Percentiles rank a stretch among this genome's conserved stretches.
phyloP scores from a whole-genome alignment of 2,888 invertebrate genomes.

The Atherix ibis region DNA sequence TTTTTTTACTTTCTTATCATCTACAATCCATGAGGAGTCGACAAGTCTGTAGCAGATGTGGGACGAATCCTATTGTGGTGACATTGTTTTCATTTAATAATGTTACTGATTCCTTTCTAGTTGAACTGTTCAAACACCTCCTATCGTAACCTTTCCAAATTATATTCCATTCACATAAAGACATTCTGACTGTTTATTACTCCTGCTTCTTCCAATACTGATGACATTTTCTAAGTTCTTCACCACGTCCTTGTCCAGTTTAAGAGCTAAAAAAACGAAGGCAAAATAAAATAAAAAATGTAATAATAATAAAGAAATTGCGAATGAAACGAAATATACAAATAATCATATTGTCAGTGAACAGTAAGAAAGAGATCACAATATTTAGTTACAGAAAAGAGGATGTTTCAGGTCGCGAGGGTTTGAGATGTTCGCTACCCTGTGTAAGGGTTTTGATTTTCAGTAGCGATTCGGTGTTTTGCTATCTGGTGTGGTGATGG shows the following conservation, averaged over 20 bases:
- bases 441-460: too few species aligned
- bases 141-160: background rate
- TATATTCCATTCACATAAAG: background rate
- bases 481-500: too few species aligned
- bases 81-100: conserved; percentile 18
- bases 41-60: conserved; percentile 1
- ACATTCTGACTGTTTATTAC: too few species aligned
- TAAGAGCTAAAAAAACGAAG: background rate
- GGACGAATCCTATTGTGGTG: conserved; percentile 8
- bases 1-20: conserved; percentile 7
- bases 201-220: too few species aligned
- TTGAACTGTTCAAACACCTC: conserved; percentile 1
- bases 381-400: too few species aligned
- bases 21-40: conserved; percentile 2
- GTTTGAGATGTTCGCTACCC: too few species aligned
- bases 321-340: background rate
- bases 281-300: conserved; percentile 1
- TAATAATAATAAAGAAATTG: conserved; percentile 2
- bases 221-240: too few species aligned
- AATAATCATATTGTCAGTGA: too few species aligned
- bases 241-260: background rate
- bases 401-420: too few species aligned
- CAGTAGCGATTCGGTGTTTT: too few species aligned
- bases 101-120: conserved; percentile 7
- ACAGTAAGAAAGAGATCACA: too few species aligned